Base-by-base conservation (phyloP, 2,113 vertebrate species). In the Epinephelus lanceolatus region DNA sequence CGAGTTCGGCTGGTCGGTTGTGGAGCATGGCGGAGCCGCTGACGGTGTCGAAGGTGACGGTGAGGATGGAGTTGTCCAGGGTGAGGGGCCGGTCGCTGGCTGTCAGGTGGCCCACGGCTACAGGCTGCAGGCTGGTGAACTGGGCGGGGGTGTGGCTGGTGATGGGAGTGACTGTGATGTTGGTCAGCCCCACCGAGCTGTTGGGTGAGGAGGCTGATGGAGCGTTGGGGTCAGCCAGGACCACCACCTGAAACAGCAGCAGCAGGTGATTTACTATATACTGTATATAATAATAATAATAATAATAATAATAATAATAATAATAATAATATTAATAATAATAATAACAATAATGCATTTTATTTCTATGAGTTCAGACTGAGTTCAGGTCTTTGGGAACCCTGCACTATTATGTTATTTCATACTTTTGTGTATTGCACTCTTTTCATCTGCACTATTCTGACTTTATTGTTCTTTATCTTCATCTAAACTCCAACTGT, bases 31-130 rank as follows among this genome's bases (percentile, higher is more conserved):
- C 96, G 0, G 97, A 97, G 75, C 97, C 96, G 0, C 97, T 97
- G 92, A 99, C 96, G 0, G 98, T 93, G 87, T 99, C 98, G 13
- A 99, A 99, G 21, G 98, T 99, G 85, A 99, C 98, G 0, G 98
- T 99, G 87, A 99, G 96, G 90, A 99, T 99, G 17, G 98, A 98
- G 94, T 96, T 99, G 95, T 99, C 98, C 79, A 99, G 95, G 33
- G 97, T 97, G 68, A 99, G 92, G 63, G 98, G 97, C 21, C 97
- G 96, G 23, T 99, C 98, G 0, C 95, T 92, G 57, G 96, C 65
- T 0, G 95, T 86, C 69, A 99, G 95, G 83, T 98, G 97, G 27
- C 97, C 94, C 21, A 99, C 96, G 0, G 98, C 96, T 25, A 99
- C 97, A 0, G 98, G 98, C 92, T 98, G 98, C 37, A 99, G 96